Evolutionary conservation across 2,113 vertebrate genomes (phyloP), one percentile per base, ranked within the genome.

Genomic region (Anguilla rostrata): DNA sequence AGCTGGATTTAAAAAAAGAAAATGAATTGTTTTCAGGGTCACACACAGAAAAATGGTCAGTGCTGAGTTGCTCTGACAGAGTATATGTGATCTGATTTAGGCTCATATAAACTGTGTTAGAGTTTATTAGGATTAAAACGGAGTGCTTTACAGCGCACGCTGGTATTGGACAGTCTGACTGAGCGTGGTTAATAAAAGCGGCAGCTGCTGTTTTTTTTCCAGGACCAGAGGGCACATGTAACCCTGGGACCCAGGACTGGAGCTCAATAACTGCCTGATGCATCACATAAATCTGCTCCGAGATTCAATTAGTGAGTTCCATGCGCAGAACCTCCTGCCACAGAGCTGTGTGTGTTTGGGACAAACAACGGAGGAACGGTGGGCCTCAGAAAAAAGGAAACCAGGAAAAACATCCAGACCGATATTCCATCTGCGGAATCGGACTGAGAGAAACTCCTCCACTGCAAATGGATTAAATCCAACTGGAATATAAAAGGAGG

Each of bases 281-380:
- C 0, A 26, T 86, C 87, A 88, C 80, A 87, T 87, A 41, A 90
- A 84, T 83, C 75, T 85, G 39, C 39, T 41, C 87, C 3, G 26
- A 84, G 86, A 90, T 89, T 90, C 78, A 88, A 88, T 91, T 88
- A 87, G 78, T 83, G 53, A 85, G 86, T 84, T 34, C 80, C 84
- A 87, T 90, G 66, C 86, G 83, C 79, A 81, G 39, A 87, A 83
- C 49, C 83, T 78, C 34, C 46, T 26, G 66, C 75, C 26, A 9
- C 75, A 83, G 56, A 60, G 75, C 22, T 88, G 86, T 75, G 71
- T 75, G 71, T 75, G 71, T 75, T n/a, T 75, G 1, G 9, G 20
- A 89, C 84, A 88, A 89, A 90, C 88, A 89, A 85, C 29, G 5
- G 82, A 34, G 43, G 26, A 83, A 12, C 20, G 5, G 22, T 71